A percentile compares a stretch with the other conserved stretches of the same genome.
Conservation (phyloP, 2,888 invertebrate genomes). For the Calliphora vomitoria region DNA sequence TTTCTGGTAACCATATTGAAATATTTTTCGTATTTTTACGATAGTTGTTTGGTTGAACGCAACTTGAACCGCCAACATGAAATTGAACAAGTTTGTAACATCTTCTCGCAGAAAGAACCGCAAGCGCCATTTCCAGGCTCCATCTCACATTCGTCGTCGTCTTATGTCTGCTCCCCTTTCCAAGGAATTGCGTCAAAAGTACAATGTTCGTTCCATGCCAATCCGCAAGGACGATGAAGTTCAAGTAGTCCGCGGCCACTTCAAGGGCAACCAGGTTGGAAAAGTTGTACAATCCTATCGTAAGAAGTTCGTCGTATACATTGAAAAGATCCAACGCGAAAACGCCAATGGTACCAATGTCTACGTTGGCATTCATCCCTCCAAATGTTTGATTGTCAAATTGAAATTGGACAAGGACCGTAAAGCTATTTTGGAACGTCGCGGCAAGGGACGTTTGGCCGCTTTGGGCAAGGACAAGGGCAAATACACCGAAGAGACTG, state of each 20-base stretch:
- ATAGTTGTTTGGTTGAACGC: constrained; percentile 81
- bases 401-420: constrained; percentile 99
- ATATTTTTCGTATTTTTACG: constrained; percentile 83
- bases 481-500: constrained; percentile 95
- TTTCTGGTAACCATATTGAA: too few relatives aligned
- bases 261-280: constrained; percentile 99
- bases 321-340: constrained; percentile 99
- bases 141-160: constrained; percentile 97
- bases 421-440: constrained; percentile 97
- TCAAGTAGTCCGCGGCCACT: constrained; percentile 99
- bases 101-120: constrained; percentile 99
- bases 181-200: constrained; percentile 98
- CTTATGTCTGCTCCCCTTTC: constrained; percentile 99
- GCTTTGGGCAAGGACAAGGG: constrained; percentile 98
- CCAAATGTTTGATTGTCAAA: constrained; percentile 99
- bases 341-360: constrained; percentile 99
- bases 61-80: constrained; percentile 87
- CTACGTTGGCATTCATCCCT: constrained; percentile 99
- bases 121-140: constrained; percentile 99
- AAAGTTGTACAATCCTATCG: constrained; percentile 99
- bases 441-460: constrained; percentile 96
- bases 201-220: constrained; percentile 99
- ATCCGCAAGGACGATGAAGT: constrained; percentile 99
- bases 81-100: constrained; percentile 97
- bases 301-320: constrained; percentile 99